Base-by-base conservation (phyloP, 2,888 invertebrate species). In the Miltochrista miniata region DNA sequence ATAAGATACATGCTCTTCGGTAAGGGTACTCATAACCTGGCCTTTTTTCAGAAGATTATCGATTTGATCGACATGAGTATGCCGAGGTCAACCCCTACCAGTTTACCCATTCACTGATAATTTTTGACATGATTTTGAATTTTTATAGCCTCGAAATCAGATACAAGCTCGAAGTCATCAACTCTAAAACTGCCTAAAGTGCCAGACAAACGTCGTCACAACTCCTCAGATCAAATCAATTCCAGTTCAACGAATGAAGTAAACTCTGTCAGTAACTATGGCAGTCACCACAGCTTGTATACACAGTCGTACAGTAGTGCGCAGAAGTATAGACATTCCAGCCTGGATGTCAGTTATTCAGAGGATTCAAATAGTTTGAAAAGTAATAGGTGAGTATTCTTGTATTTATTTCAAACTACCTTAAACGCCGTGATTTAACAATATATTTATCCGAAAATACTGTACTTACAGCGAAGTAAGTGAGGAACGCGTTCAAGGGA, bases 311-410 rank as follows among this genome's bases (percentile, higher is more conserved):
- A 89, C 71, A 75, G 76, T 58, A 73, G 81, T 47, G 57, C 75
- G 1, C 81, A 83, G 59, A 83, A 82, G 49, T 81, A 85, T 51
- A 68, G 85, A 36, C 85, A 87, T 57, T 87, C 86, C 0, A 93
- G 93, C 51, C 73, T 90, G 49, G 93, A 90, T 59, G 90, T 93
- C 46, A 90, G 90, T 34, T 92, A 91, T 59, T 95, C 95, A 0
- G 95, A 95, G 68, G 95, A 95, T 76, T 95, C 95, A 0, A 93
- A 93, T 34, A 95, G 95, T 70, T 93, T 95, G 77, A 93, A 94
- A 50, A 93, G 93, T 67, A 93, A 92, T 55, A 94, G 93, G 89
- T 94, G 92, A 68, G 10, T 33, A n/a, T n/a, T n/a, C n/a, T n/a
- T n/a, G n/a, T n/a, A n/a, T 24, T 24, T 24, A 24, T 24, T 24